Evolutionary conservation across 2,888 invertebrate genomes (phyloP), one percentile per base, ranked within the genome.

Genomic region (Malacosoma neustria): DNA sequence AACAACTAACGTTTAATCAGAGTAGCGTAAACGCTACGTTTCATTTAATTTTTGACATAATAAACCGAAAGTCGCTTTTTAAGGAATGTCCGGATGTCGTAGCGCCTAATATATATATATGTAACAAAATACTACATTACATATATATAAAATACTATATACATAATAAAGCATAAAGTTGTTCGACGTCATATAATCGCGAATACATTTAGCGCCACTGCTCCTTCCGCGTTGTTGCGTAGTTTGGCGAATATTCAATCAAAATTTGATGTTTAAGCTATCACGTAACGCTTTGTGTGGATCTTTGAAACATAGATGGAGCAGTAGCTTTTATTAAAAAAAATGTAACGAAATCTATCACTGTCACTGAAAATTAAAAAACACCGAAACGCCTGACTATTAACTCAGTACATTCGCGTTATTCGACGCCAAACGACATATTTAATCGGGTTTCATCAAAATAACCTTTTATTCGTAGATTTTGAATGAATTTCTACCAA

Each of bases 141-240:
- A 68, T 69, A 64, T 64, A 68, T 69, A 64, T 69, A 65, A 67
- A 71, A 66, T 69, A 70, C 65, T 72, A 75, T 74, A 65, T 73
- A 74, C 73, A 73, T 55, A 46, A 45, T 22, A 22, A 22, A 22
- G 22, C 22, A 9, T 22, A 5, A 22, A 5, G 22, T 3, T 9
- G 22, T 22, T 9, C 22, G 22, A 9, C 22, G 22, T 1, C 9
- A 9, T 9, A 22, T 5, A 5, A 22, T 9, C 9, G 22, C 22
- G 22, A 22, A 22, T 22, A 9, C 22, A 5, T 9, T 5, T 22
- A 22, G 22, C 22, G 22, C 6, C 2, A n/a, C n/a, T n/a, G n/a
- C n/a, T n/a, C n/a, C n/a, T n/a, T n/a, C n/a, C n/a, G n/a, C n/a
- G n/a, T n/a, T n/a, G n/a, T n/a, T n/a, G n/a, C n/a, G n/a, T n/a